Evolutionary conservation across 2,888 invertebrate species (phyloP).

Genomic region (Cantharis flavilabris): DNA sequence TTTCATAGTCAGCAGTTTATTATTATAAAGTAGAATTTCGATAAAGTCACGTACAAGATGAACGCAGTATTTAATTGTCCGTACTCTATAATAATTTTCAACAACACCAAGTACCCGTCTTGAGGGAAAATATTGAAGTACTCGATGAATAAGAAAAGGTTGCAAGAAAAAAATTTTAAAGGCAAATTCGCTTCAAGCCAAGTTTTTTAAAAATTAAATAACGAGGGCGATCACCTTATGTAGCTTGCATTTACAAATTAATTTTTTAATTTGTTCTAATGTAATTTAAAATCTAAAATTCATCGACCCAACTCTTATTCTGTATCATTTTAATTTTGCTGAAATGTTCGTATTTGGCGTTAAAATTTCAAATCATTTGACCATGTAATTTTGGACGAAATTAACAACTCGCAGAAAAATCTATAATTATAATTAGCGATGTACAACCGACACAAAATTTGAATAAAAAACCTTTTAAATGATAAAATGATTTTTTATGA

Average conservation of each 20-base stretch:
- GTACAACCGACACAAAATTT: too few species aligned
- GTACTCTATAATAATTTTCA: constrained; percentile 2
- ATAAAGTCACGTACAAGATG: constrained; percentile 1
- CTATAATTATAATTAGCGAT: too few species aligned
- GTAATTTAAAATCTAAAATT: neutral
- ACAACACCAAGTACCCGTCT: neutral
- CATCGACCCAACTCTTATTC: neutral
- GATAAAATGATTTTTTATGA: too few species aligned
- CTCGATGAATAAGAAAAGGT: neutral
- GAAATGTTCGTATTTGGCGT: too few species aligned
- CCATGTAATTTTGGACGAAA: too few species aligned
- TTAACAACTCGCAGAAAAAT: too few species aligned
- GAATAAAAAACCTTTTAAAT: too few species aligned
- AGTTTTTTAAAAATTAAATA: neutral
- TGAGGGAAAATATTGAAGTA: neutral
- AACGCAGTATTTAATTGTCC: neutral
- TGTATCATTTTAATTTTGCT: neutral
- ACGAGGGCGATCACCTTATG: neutral
- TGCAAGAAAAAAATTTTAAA: neutral
- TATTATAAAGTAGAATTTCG: neutral
- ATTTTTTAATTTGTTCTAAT: neutral
- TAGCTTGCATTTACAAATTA: neutral
- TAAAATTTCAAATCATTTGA: too few species aligned
- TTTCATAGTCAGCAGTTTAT: constrained; percentile 1
- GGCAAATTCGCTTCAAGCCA: neutral